Percentiles rank a stretch among this genome's conserved stretches.
Conservation (phyloP, 2,888 invertebrate species). For the Choreutis nemorana region DNA sequence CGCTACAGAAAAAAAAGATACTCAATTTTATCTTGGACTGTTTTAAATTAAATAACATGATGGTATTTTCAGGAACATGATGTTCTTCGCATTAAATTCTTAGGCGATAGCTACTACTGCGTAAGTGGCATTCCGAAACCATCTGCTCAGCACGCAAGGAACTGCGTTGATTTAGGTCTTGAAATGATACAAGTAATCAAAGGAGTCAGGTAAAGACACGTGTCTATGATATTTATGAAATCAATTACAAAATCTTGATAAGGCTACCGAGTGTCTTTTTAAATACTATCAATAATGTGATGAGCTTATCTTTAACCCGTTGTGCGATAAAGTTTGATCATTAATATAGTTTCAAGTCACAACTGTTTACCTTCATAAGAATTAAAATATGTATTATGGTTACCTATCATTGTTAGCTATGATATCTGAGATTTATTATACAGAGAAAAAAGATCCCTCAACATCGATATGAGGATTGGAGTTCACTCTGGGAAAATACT, state of each 20-base stretch:
- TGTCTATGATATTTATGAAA: background rate
- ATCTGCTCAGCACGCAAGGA: constrained; percentile 83
- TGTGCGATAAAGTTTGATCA: too few relatives aligned
- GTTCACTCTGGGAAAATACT: constrained; percentile 92
- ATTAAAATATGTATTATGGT: too few relatives aligned
- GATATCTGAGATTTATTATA: too few relatives aligned
- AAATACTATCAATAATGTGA: too few relatives aligned
- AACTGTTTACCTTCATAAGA: too few relatives aligned
- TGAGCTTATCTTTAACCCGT: too few relatives aligned
- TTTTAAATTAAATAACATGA: too few relatives aligned
- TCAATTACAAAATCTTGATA: background rate
- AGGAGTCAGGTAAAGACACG: constrained; percentile 77
- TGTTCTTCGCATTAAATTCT: constrained; percentile 87
- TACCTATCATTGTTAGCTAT: too few relatives aligned
- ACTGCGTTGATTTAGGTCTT: constrained; percentile 89
- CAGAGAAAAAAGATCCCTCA: constrained; percentile 79
- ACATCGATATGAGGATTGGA: constrained; percentile 96
- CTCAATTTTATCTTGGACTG: too few relatives aligned
- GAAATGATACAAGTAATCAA: constrained; percentile 93
- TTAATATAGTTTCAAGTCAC: too few relatives aligned
- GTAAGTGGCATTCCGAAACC: constrained; percentile 87
- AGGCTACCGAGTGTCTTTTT: too few relatives aligned
- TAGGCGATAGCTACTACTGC: constrained; percentile 95
- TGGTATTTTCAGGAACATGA: constrained; percentile 73
- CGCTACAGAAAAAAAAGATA: too few relatives aligned